Conservation (phyloP, 1,140 invertebrate species). For the Dinoponera quadriceps region DNA sequence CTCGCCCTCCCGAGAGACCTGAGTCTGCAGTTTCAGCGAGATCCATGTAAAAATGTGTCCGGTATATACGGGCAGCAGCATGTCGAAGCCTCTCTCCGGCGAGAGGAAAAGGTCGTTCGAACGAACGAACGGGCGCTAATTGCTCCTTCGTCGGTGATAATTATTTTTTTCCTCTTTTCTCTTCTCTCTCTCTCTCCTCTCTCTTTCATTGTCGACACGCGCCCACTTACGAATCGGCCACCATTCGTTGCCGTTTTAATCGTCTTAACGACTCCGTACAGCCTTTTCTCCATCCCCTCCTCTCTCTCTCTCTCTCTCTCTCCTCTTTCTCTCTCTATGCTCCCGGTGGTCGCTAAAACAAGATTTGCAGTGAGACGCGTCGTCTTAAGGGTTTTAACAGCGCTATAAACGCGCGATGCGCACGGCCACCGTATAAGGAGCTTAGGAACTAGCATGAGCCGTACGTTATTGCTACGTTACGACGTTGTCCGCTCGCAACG, state of each 20-base stretch:
- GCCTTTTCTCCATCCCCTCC: no score
- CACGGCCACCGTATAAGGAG: neutral
- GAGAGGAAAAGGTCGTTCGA: neutral
- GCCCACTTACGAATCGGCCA: no score
- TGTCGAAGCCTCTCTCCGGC: neutral
- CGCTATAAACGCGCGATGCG: conserved; percentile 14
- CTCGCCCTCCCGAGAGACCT: neutral
- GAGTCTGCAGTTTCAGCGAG: conserved; percentile 30
- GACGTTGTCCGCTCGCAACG: neutral
- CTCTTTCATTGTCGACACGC: no score
- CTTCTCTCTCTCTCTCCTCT: no score
- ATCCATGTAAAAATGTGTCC: conserved; percentile 39
- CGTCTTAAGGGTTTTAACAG: neutral
- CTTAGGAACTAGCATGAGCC: neutral
- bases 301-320: no score
- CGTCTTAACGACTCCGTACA: no score
- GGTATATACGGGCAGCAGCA: neutral
- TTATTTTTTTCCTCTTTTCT: neutral
- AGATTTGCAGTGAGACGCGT: conserved; percentile 36
- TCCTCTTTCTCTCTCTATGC: no score
- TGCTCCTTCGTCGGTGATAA: neutral
- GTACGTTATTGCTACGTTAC: conserved; percentile 7
- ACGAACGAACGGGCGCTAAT: no score
- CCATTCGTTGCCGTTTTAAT: no score
- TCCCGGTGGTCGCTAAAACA: neutral